Conservation (phyloP, 2,797 vertebrate species). For the Darevskia nairensis region DNA sequence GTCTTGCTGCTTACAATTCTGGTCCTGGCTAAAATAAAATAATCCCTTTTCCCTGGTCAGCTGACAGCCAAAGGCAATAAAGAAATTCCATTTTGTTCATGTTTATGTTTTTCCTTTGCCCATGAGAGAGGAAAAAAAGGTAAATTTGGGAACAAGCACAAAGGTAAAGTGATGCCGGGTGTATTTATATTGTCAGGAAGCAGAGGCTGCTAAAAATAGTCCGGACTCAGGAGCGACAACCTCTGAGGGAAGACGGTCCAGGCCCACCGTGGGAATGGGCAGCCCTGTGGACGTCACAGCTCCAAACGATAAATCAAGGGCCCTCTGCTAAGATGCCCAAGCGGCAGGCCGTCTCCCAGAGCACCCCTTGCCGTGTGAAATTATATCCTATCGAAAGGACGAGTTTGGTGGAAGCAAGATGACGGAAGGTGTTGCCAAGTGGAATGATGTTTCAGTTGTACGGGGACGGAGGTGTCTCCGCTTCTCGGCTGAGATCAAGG, state of each 20-base stretch:
- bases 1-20: too few species aligned
- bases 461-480: not conserved
- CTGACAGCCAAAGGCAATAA: not conserved
- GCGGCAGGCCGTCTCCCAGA: not conserved
- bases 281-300: not conserved
- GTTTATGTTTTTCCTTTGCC: not conserved
- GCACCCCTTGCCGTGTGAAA: not conserved
- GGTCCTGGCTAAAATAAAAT: too few species aligned
- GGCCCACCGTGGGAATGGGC: not conserved
- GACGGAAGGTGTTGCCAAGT: not conserved
- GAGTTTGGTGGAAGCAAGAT: not conserved
- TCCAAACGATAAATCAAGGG: not conserved
- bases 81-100: not conserved
- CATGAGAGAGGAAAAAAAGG: not conserved
- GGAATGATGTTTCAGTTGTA: too few species aligned
- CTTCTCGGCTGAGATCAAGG: not conserved
- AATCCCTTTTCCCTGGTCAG: too few species aligned
- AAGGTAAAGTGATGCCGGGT: not conserved
- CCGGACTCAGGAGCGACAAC: accelerated
- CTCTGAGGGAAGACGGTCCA: accelerated
- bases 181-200: not conserved
- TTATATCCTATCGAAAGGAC: too few species aligned
- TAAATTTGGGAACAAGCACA: not conserved
- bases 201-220: accelerated
- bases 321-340: not conserved